Percentiles rank a stretch among this genome's conserved stretches.
Conservation (phyloP, 2,113 vertebrate genomes). For the Toxostoma redivivum region DNA sequence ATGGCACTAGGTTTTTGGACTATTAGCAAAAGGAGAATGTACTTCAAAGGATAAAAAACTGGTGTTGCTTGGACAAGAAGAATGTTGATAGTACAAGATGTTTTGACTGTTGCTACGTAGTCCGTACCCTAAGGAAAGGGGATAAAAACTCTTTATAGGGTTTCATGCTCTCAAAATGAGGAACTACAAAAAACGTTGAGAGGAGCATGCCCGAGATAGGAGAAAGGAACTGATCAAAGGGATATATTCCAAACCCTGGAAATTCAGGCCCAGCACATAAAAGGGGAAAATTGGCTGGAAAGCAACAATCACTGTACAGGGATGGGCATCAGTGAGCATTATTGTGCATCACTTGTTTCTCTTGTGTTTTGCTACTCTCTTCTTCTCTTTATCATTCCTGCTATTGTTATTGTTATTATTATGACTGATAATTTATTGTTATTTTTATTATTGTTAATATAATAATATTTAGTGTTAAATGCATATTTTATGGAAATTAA, state of each 20-base stretch:
- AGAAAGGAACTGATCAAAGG: not conserved
- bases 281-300: not conserved
- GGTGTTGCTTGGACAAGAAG: not conserved
- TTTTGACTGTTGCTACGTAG: not conserved
- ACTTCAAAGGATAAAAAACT: not conserved
- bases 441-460: not conserved
- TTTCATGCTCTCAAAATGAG: not conserved
- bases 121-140: not conserved
- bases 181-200: not conserved
- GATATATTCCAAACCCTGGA: not conserved
- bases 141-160: not conserved
- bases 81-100: not conserved
- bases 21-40: not conserved
- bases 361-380: not conserved
- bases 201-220: rapidly evolving
- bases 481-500: not conserved
- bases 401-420: not conserved
- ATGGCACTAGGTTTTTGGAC: not conserved
- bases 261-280: rapidly evolving
- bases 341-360: not conserved
- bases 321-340: not conserved
- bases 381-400: not conserved
- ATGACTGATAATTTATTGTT: not conserved
- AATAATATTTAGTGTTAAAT: rapidly evolving
- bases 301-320: rapidly evolving